Conservation (phyloP, 2,797 vertebrate genomes). For the Neostethus bicornis region DNA sequence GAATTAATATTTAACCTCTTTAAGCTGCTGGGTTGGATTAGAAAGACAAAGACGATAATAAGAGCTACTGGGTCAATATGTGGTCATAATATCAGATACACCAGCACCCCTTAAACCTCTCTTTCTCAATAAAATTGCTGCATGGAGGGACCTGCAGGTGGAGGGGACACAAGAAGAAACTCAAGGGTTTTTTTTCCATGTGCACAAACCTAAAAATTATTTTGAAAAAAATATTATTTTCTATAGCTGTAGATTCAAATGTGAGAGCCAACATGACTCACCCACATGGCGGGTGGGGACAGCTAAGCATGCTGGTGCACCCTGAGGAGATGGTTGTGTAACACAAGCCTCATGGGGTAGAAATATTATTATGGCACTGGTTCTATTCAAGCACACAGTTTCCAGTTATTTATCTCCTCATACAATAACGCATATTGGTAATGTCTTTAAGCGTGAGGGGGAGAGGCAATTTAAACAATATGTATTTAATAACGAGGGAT, state of each 20-base stretch:
- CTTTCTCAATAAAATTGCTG: conserved; percentile 59
- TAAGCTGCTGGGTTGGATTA: conserved; percentile 71
- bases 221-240: conserved; percentile 4
- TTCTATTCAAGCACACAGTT: conserved; percentile 46
- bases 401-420: neutral
- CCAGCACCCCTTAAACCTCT: conserved; percentile 13
- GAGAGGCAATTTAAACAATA: too few relatives aligned
- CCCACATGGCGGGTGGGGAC: conserved; percentile 1
- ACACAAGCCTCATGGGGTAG: conserved; percentile 46
- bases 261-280: conserved; percentile 7
- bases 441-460: conserved; percentile 14
- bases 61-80: conserved; percentile 65
- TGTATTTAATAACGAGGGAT: neutral
- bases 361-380: conserved; percentile 64
- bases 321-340: conserved; percentile 40
- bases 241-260: neutral
- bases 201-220: conserved; percentile 9
- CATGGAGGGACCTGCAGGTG: conserved; percentile 29
- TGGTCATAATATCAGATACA: conserved; percentile 79
- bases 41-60: conserved; percentile 64
- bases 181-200: neutral
- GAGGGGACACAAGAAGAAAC: neutral
- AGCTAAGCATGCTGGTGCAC: conserved; percentile 27
- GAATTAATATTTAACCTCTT: conserved; percentile 85
- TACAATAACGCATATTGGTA: conserved; percentile 29